A percentile compares a stretch with the other conserved stretches of the same genome.
phyloP scores from a whole-genome alignment of 2,888 invertebrate species.

The Drosophila kokeensis region DNA sequence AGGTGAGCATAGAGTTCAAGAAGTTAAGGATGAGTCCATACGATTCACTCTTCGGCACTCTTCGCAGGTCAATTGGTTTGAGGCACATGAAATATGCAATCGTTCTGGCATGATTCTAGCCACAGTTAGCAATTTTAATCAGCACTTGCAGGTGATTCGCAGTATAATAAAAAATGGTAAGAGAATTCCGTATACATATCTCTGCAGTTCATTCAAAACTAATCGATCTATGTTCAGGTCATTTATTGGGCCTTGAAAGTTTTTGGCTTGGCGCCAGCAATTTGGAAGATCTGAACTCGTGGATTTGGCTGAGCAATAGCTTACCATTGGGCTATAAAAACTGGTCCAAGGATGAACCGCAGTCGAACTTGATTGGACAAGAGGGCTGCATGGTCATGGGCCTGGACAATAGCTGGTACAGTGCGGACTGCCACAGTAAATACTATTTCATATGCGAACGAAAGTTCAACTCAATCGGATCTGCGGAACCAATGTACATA shows the following conservation, averaged over 20 bases:
- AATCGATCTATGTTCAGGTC: constrained; percentile 11
- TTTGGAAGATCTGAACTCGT: constrained; percentile 22
- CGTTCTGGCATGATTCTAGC: constrained; percentile 49
- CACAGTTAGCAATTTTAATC: constrained; percentile 38
- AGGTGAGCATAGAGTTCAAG: constrained; percentile 22
- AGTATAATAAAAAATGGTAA: constrained; percentile 37
- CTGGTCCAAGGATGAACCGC: constrained; percentile 52
- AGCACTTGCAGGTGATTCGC: constrained; percentile 38
- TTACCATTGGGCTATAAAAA: constrained; percentile 49
- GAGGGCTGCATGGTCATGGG: constrained; percentile 46
- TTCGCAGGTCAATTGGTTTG: constrained; percentile 55
- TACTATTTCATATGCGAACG: constrained; percentile 60
- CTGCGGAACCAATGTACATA: constrained; percentile 29
- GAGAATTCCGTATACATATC: background rate
- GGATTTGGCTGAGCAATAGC: constrained; percentile 54
- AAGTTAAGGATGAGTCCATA: background rate
- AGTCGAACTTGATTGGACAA: background rate
- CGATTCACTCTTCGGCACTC: background rate
- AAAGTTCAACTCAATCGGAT: background rate
- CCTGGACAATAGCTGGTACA: constrained; percentile 52
- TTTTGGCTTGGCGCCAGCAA: constrained; percentile 69
- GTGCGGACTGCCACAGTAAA: constrained; percentile 37
- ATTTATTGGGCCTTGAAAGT: constrained; percentile 19
- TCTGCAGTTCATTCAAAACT: background rate
- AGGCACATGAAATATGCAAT: constrained; percentile 54